phyloP scores from a whole-genome alignment of 2,888 invertebrate species.

The Hyppa rectilinea region DNA sequence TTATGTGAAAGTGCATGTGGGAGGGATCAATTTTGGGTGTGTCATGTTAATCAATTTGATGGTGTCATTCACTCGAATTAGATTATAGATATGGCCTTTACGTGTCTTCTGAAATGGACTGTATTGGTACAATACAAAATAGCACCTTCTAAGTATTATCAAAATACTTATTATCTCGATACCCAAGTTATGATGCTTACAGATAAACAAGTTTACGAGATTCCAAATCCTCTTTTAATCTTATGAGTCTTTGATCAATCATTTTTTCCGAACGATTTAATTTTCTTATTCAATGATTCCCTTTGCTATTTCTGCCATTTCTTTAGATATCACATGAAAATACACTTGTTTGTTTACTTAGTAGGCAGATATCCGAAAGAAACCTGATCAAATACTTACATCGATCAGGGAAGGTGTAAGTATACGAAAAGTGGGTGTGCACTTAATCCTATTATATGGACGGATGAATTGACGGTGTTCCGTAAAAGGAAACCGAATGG shows the following conservation, averaged over 20 bases:
- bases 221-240: neutral
- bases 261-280: slow-evolving; percentile 26
- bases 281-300: slow-evolving; percentile 32
- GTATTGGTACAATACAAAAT: no score
- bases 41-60: slow-evolving; percentile 35
- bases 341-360: neutral
- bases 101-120: slow-evolving; percentile 11
- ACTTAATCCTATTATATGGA: slow-evolving; percentile 52
- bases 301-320: slow-evolving; percentile 8
- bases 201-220: no score
- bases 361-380: slow-evolving; percentile 2
- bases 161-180: no score
- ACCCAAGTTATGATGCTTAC: no score
- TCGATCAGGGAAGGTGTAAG: slow-evolving; percentile 24
- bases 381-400: slow-evolving; percentile 50
- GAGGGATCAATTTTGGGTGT: slow-evolving; percentile 21
- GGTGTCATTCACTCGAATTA: slow-evolving; percentile 35
- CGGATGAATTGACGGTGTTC: slow-evolving; percentile 37
- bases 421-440: slow-evolving; percentile 32
- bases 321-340: neutral
- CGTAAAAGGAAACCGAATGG: slow-evolving; percentile 31
- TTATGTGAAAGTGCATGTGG: slow-evolving; percentile 38
- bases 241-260: neutral
- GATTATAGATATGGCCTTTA: slow-evolving; percentile 18
- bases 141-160: no score